phyloP scores from a whole-genome alignment of 2,113 vertebrate species.

The Paramormyrops kingsleyae region DNA sequence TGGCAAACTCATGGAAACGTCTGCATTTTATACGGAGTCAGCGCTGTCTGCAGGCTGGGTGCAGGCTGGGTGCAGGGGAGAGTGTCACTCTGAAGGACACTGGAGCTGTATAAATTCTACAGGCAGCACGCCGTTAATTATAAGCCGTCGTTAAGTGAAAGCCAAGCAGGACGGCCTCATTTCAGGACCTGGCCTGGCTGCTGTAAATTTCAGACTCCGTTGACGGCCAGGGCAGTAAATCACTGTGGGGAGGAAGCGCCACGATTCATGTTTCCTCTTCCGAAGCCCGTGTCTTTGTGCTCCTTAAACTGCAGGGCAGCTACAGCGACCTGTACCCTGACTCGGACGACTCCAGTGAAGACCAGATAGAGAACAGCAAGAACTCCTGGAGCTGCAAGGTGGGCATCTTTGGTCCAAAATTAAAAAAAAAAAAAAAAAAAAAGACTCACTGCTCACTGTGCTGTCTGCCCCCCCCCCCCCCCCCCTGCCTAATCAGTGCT shows the following conservation, averaged over 20 bases:
- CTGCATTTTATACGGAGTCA: background rate
- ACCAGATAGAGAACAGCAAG: slow-evolving; percentile 98
- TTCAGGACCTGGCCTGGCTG: background rate
- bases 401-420: background rate
- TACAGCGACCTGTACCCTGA: slow-evolving; percentile 97
- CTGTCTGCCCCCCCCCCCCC: background rate
- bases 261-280: background rate
- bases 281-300: background rate
- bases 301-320: slow-evolving; percentile 72
- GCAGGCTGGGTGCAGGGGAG: too few species aligned
- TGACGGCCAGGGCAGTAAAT: background rate
- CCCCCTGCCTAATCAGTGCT: background rate
- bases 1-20: background rate
- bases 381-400: slow-evolving; percentile 99
- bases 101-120: background rate
- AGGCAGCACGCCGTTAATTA: background rate
- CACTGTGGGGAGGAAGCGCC: background rate
- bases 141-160: background rate
- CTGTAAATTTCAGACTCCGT: background rate
- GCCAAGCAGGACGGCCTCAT: background rate
- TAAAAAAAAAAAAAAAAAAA: too few species aligned
- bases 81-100: background rate
- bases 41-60: background rate
- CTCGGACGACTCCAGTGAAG: slow-evolving; percentile 95
- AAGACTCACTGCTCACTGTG: background rate